Conservation (phyloP, 2,888 invertebrate genomes). For the Amphipyra tragopoginis region DNA sequence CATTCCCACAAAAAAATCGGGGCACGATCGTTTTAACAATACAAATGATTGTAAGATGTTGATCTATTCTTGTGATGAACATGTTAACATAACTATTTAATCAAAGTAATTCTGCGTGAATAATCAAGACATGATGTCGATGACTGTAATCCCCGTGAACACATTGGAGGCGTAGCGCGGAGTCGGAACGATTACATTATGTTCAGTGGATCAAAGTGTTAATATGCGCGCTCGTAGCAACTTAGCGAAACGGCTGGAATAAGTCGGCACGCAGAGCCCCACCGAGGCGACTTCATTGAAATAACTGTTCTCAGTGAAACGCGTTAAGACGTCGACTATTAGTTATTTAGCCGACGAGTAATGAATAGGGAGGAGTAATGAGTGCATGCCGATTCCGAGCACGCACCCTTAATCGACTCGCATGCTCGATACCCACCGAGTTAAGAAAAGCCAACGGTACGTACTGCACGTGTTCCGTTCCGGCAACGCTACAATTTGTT, state of each 20-base stretch:
- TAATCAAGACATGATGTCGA: conserved; percentile 52
- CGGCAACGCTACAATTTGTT: conserved; percentile 65
- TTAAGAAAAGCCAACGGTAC: conserved; percentile 65
- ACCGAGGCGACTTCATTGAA: conserved; percentile 72
- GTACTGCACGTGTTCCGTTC: conserved; percentile 71
- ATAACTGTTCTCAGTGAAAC: conserved; percentile 76
- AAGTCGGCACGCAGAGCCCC: conserved; percentile 42
- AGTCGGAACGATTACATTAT: conserved; percentile 55
- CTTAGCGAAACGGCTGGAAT: conserved; percentile 53
- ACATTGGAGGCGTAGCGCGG: conserved; percentile 45
- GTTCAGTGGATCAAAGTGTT: conserved; percentile 61
- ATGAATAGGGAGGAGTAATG: conserved; percentile 86
- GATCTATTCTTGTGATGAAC: conserved; percentile 15
- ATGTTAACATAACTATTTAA: conserved; percentile 39
- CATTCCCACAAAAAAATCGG: too few relatives aligned
- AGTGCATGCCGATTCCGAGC: conserved; percentile 83
- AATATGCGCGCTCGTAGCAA: conserved; percentile 59
- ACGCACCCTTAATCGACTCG: conserved; percentile 83
- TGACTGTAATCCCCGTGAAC: conserved; percentile 49
- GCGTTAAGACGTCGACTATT: conserved; percentile 79
- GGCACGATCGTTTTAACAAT: too few relatives aligned
- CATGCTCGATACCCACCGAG: conserved; percentile 53
- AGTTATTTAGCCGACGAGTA: conserved; percentile 83
- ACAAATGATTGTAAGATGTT: neutral
- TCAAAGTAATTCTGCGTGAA: conserved; percentile 47